Evolutionary conservation across 2,888 invertebrate species (phyloP).

Genomic region (Gryllus longicercus): DNA sequence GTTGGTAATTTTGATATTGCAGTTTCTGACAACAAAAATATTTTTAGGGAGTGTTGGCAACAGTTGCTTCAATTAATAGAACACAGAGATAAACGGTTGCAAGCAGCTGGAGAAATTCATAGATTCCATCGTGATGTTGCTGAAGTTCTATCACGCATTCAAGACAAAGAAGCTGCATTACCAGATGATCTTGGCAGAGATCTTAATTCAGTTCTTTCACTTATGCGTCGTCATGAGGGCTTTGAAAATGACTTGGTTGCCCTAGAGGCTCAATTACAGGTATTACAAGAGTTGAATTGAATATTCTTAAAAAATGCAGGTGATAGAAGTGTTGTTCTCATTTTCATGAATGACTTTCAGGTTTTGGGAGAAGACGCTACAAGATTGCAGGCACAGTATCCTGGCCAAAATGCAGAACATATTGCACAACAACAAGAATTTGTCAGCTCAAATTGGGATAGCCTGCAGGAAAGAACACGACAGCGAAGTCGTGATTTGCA

Average conservation of each 20-base stretch:
- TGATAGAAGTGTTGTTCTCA: neutral
- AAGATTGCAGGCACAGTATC: constrained; percentile 81
- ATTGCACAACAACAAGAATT: constrained; percentile 83
- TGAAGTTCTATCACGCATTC: constrained; percentile 83
- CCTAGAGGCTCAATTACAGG: constrained; percentile 84
- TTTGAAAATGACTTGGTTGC: constrained; percentile 91
- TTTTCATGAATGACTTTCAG: constrained; percentile 44
- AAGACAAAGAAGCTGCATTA: constrained; percentile 83
- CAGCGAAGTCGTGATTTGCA: constrained; percentile 75
- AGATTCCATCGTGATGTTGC: constrained; percentile 94
- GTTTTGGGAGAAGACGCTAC: constrained; percentile 90
- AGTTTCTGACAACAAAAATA: neutral
- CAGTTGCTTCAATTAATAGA: constrained; percentile 81
- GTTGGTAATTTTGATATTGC: too few species aligned
- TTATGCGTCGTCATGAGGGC: constrained; percentile 84
- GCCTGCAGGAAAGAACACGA: constrained; percentile 77
- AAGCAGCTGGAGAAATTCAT: constrained; percentile 95
- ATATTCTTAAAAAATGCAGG: neutral
- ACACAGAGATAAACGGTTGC: constrained; percentile 78
- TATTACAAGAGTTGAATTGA: constrained; percentile 36
- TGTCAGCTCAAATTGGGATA: constrained; percentile 83
- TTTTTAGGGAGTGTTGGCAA: constrained; percentile 74
- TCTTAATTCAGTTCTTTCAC: constrained; percentile 76
- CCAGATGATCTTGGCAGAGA: constrained; percentile 78
- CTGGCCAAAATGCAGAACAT: constrained; percentile 85